phyloP scores from a whole-genome alignment of 2,113 vertebrate species.

The Tautogolabrus adspersus region DNA sequence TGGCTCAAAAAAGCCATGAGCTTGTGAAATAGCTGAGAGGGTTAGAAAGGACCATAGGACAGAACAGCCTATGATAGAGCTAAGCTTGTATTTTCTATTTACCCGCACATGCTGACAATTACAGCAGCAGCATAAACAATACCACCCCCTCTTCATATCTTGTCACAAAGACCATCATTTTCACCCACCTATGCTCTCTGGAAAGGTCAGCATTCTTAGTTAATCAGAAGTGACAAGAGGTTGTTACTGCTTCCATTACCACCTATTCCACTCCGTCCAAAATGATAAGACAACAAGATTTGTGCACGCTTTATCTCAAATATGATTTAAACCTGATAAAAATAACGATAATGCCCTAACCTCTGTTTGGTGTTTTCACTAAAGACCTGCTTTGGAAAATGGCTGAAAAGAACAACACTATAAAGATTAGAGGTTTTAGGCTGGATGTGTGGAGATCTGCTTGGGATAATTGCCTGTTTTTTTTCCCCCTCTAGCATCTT shows the following conservation, averaged over 20 bases:
- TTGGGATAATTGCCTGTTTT: constrained; percentile 13
- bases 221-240: constrained; percentile 59
- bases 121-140: constrained; percentile 34
- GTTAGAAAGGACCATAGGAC: background rate
- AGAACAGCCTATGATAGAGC: constrained; percentile 30
- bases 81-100: constrained; percentile 50
- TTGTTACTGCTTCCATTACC: constrained; percentile 51
- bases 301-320: constrained; percentile 20
- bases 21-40: constrained; percentile 42
- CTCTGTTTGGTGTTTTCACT: constrained; percentile 6
- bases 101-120: constrained; percentile 31
- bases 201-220: constrained; percentile 68
- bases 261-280: constrained; percentile 29
- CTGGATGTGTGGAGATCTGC: constrained; percentile 21
- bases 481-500: constrained; percentile 23
- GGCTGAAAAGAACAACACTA: constrained; percentile 1
- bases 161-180: constrained; percentile 40
- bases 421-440: background rate
- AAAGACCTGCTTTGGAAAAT: constrained; percentile 17
- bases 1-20: constrained; percentile 47
- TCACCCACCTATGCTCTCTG: constrained; percentile 35
- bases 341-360: constrained; percentile 26
- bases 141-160: constrained; percentile 2
- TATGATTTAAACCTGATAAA: constrained; percentile 29
- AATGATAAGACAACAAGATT: constrained; percentile 23